A percentile compares a stretch with the other conserved stretches of the same genome.
Conservation (phyloP, 2,113 vertebrate species). For the Ammodytes dubius region DNA sequence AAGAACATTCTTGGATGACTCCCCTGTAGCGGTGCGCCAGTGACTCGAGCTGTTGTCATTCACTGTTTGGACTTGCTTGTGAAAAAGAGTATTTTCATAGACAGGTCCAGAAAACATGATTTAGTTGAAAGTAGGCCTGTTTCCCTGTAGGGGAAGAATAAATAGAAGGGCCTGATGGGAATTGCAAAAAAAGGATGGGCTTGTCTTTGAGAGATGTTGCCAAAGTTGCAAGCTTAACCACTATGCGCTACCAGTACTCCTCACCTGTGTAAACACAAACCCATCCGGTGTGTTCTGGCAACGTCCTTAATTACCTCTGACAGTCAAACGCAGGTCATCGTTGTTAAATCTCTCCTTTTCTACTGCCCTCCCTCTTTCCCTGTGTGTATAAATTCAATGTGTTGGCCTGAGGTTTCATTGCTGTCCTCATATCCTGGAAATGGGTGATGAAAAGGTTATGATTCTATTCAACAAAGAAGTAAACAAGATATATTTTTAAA, state of each 20-base stretch:
- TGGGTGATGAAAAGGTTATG: conserved; percentile 13
- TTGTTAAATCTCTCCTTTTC: conserved; percentile 27
- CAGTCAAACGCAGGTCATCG: conserved; percentile 39
- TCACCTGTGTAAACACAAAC: conserved; percentile 63
- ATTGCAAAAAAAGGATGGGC: conserved; percentile 39
- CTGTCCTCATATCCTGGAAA: conserved; percentile 34
- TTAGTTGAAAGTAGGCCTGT: conserved; percentile 34
- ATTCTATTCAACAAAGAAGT: conserved; percentile 3
- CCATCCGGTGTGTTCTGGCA: conserved; percentile 49
- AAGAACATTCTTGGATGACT: conserved; percentile 77
- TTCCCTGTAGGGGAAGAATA: conserved; percentile 18
- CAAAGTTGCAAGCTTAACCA: conserved; percentile 34
- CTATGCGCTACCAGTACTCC: conserved; percentile 27
- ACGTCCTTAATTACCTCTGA: conserved; percentile 30
- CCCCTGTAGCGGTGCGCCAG: conserved; percentile 56
- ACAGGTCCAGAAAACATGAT: conserved; percentile 58
- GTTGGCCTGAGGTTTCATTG: neutral
- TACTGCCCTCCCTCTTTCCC: neutral
- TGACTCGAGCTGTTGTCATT: conserved; percentile 68
- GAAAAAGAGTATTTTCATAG: conserved; percentile 35
- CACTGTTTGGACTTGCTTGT: conserved; percentile 75
- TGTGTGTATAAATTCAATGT: neutral
- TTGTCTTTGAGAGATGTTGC: conserved; percentile 41
- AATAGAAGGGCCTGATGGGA: conserved; percentile 52
- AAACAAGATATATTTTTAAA: conserved; percentile 4